Base-by-base conservation (phyloP, 92 coral and sea anemone species). In the Montipora capitata region DNA sequence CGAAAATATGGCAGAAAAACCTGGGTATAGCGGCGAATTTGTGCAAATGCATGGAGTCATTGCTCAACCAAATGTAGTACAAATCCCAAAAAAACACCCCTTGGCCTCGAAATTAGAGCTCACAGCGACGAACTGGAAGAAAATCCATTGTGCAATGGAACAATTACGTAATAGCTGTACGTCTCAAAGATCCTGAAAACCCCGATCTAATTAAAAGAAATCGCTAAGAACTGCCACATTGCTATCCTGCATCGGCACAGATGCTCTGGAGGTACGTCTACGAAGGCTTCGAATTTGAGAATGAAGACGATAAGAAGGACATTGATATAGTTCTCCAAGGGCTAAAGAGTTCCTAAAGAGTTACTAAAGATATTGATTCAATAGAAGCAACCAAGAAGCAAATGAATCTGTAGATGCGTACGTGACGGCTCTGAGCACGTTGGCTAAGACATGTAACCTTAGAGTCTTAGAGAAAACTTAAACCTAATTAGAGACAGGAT, bases 341-440 rank as follows among this genome's bases (percentile, higher is more conserved):
- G 77, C 67, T 92, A 48, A 94, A 92, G 72, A 74, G 85, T 39
- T 92, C 87, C 40, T 87, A 90, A 76, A 90, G 95, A 92, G 75
- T n/a, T 95, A 86, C 67, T 93, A 93, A 79, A 74, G 94, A 18
- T 95, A 93, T 68, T 63, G 63, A 61, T 90, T 87, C 44, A 87
- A 93, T 69, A 87, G 84, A 82, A 66, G 96, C 69, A 88, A 78
- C 38, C 98, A 90, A 89, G 91, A 90, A 78, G 76, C 68, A 12
- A 90, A 81, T 66, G 94, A 95, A 82, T 43, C 96, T 1, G 72
- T 93, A n/a, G 96, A 95, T 68, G 90, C 94, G 7, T 89, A 89
- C 76, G 90, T 91, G 74, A 82, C 97, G 44, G 92, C 92, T 56
- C 87, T 89, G 14, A 79, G 79, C n/a, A 83, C 85, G 1, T 79